These are phyloP conservation scores for Melanotaenia parkinsoni DNA, from an alignment of 2,797 vertebrate genomes.

Conservation along the genomic window DNA sequence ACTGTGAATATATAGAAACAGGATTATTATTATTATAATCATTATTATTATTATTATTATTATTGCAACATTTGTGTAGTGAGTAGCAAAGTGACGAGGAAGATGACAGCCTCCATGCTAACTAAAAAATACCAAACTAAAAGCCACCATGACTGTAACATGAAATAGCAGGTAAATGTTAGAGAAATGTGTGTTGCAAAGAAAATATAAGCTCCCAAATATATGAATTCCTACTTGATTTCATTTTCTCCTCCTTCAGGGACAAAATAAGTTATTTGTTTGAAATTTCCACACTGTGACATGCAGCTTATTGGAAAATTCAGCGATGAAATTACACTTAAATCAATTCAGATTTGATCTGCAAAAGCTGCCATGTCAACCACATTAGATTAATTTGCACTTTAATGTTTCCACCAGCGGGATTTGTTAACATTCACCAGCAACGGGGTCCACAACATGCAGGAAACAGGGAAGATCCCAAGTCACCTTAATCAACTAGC, in stretches of 20 bases:
- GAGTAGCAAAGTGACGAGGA: slow-evolving; percentile 46
- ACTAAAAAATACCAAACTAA: slow-evolving; percentile 37
- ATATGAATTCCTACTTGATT: slow-evolving; percentile 7
- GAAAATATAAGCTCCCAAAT: slow-evolving; percentile 15
- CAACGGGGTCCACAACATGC: slow-evolving; percentile 52
- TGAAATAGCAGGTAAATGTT: slow-evolving; percentile 26
- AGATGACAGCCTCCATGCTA: slow-evolving; percentile 46
- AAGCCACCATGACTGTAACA: slow-evolving; percentile 45
- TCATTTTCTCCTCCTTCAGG: neutral
- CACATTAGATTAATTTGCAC: slow-evolving; percentile 76
- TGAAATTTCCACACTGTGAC: slow-evolving; percentile 26
- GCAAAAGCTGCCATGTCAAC: slow-evolving; percentile 72
- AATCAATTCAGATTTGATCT: slow-evolving; percentile 76
- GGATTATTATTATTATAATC: too few relatives aligned
- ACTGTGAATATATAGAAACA: neutral
- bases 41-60: slow-evolving; percentile 12
- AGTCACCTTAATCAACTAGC: slow-evolving; percentile 8
- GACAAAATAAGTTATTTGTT: slow-evolving; percentile 20
- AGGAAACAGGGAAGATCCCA: slow-evolving; percentile 23
- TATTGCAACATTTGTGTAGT: slow-evolving; percentile 46
- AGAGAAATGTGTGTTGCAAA: slow-evolving; percentile 10
- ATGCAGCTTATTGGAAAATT: slow-evolving; percentile 64
- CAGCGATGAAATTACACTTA: slow-evolving; percentile 59
- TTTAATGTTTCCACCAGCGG: slow-evolving; percentile 75
- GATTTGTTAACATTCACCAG: slow-evolving; percentile 62